Conservation (phyloP, 2,797 vertebrate genomes). For the Halcyon leucocephala region DNA sequence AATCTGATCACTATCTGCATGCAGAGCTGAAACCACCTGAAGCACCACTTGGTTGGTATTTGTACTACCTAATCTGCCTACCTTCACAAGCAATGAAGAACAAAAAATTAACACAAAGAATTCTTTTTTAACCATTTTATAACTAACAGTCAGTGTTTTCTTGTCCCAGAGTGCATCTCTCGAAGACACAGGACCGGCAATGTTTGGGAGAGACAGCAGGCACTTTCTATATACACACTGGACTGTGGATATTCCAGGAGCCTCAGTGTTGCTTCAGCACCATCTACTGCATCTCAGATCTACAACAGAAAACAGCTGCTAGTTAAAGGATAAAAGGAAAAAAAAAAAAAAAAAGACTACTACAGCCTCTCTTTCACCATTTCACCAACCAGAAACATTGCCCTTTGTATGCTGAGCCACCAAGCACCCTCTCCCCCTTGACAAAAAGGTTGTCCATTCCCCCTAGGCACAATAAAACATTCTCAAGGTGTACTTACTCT, state of each 20-base stretch:
- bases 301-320: constrained; percentile 57
- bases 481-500: neutral
- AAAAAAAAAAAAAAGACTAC: neutral
- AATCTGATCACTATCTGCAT: neutral
- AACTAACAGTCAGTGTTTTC: constrained; percentile 29
- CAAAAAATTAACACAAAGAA: neutral
- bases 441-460: neutral
- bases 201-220: neutral
- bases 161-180: neutral
- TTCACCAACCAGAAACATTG: neutral
- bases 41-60: neutral
- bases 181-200: neutral
- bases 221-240: neutral
- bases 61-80: neutral
- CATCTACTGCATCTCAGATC: constrained; percentile 51
- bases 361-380: neutral
- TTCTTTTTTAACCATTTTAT: constrained; percentile 53
- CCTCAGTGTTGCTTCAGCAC: constrained; percentile 58
- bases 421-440: neutral
- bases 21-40: neutral
- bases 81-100: neutral
- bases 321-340: constrained; percentile 17
- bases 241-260: constrained; percentile 9
- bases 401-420: neutral
- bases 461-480: neutral